phyloP scores from a whole-genome alignment of 2,888 invertebrate genomes.

The Ochropleura leucogaster region DNA sequence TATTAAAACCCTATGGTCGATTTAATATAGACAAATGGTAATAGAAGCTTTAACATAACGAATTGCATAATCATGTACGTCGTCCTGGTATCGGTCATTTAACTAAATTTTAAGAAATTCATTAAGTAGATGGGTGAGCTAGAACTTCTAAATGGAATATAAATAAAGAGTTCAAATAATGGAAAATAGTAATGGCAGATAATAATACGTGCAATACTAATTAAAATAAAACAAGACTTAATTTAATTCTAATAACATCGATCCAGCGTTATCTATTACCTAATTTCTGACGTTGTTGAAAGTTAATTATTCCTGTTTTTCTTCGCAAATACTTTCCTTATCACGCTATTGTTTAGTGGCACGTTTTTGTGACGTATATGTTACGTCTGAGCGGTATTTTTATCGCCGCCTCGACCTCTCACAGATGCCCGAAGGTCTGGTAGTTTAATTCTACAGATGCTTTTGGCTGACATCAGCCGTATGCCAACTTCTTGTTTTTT shows the following conservation, averaged over 20 bases:
- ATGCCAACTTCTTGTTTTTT: slow-evolving; percentile 65
- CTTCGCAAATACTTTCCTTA: slow-evolving; percentile 52
- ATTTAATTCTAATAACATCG: slow-evolving; percentile 8
- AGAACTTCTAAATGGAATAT: slow-evolving; percentile 5
- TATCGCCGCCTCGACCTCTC: slow-evolving; percentile 75
- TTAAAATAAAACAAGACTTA: slow-evolving; percentile 2
- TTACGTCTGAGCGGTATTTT: slow-evolving; percentile 74
- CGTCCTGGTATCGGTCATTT: background rate
- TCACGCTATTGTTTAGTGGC: slow-evolving; percentile 55
- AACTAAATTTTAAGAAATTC: slow-evolving; percentile 24
- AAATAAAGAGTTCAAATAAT: slow-evolving; percentile 26
- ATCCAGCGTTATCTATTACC: slow-evolving; percentile 6
- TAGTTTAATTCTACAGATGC: slow-evolving; percentile 69
- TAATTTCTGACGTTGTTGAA: slow-evolving; percentile 17
- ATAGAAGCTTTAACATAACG: slow-evolving; percentile 31
- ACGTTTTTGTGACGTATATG: slow-evolving; percentile 65
- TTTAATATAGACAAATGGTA: slow-evolving; percentile 39
- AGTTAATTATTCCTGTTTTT: slow-evolving; percentile 42
- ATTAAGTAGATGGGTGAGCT: slow-evolving; percentile 6
- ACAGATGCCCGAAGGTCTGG: slow-evolving; percentile 76
- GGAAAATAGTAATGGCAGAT: slow-evolving; percentile 11
- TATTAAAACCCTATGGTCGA: slow-evolving; percentile 52
- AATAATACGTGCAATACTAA: slow-evolving; percentile 1
- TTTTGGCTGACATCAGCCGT: slow-evolving; percentile 63
- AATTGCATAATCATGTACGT: slow-evolving; percentile 25